Conservation (phyloP, 2,797 vertebrate species). For the Notamacropus eugenii region DNA sequence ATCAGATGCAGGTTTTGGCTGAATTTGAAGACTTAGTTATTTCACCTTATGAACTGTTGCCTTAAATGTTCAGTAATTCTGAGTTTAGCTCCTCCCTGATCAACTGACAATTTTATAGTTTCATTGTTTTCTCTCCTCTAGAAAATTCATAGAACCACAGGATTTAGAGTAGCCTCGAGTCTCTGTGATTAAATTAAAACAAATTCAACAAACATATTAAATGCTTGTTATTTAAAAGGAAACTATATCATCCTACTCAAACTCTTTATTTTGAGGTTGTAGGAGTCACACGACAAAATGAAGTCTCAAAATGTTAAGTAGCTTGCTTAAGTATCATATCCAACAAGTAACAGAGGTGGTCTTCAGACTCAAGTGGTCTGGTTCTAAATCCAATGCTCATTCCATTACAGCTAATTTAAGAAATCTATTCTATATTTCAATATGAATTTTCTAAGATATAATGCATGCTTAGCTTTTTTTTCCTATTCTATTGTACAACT, state of each 20-base stretch:
- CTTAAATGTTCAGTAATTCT: background rate
- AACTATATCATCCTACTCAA: background rate
- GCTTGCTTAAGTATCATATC: background rate
- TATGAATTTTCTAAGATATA: background rate
- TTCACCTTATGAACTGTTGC: background rate
- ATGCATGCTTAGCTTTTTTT: background rate
- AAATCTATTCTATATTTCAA: background rate
- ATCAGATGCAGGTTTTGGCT: background rate
- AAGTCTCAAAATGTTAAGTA: background rate
- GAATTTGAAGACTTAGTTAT: background rate
- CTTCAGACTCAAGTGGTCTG: background rate
- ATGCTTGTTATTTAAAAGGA: background rate
- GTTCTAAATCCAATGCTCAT: background rate
- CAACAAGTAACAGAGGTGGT: background rate
- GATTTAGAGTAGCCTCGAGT: background rate
- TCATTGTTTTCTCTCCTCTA: background rate
- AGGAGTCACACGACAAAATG: background rate
- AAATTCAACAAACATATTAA: background rate
- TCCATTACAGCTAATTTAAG: background rate
- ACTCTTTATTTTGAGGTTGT: background rate
- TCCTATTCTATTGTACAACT: background rate
- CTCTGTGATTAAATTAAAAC: background rate
- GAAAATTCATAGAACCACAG: background rate
- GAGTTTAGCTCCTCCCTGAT: background rate
- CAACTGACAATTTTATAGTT: background rate